Evolutionary conservation across 2,113 vertebrate species (phyloP).

Genomic region (Diadophis punctatus): DNA sequence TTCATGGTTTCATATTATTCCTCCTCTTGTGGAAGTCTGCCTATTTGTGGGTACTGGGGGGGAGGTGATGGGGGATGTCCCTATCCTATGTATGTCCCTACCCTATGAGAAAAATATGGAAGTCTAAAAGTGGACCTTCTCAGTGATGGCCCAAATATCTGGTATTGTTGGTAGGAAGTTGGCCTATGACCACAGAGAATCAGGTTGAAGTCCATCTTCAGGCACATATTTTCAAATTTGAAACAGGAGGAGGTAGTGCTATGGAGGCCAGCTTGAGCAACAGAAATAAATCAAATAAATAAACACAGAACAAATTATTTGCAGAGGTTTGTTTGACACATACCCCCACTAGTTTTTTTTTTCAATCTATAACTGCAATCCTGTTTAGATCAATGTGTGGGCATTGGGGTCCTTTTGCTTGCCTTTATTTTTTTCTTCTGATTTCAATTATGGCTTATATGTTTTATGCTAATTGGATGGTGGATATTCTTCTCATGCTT

Average conservation of each 20-base stretch:
- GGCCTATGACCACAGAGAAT: not conserved
- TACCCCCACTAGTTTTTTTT: too few species aligned
- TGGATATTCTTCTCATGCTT: not conserved
- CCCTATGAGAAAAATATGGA: not conserved
- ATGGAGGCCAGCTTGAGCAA: not conserved
- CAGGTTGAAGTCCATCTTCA: not conserved
- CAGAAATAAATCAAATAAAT: not conserved
- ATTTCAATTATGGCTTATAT: not conserved
- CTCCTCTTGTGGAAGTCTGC: not conserved
- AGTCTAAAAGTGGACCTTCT: not conserved
- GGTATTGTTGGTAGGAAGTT: not conserved
- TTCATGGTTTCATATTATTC: not conserved
- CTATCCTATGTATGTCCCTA: too few species aligned
- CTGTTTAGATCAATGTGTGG: not conserved
- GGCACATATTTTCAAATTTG: not conserved
- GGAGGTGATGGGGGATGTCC: not conserved
- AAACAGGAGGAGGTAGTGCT: not conserved
- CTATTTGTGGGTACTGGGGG: not conserved
- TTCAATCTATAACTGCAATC: too few species aligned
- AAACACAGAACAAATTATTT: not conserved
- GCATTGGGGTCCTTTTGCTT: not conserved
- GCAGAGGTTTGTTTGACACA: not conserved
- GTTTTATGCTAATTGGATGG: not conserved
- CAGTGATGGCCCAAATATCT: not conserved
- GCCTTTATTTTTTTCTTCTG: not conserved